Evolutionary conservation across 2,113 vertebrate genomes (phyloP).

Genomic region (Corythornis cristatus): DNA sequence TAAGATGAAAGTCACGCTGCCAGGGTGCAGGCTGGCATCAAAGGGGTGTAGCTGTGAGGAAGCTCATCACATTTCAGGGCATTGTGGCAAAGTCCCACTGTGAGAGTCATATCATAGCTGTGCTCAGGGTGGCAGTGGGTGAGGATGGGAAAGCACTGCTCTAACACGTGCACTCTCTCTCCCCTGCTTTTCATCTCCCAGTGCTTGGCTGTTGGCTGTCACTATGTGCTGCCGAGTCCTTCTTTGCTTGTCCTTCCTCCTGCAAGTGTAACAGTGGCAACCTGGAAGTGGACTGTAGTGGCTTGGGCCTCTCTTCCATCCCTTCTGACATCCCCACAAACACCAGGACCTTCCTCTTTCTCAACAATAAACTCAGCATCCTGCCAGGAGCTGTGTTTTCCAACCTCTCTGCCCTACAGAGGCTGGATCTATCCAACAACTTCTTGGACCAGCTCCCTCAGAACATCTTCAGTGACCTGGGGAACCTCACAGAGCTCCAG

Average conservation of each 20-base stretch:
- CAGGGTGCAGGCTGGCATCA: background rate
- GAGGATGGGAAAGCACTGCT: background rate
- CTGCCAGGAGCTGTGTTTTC: conserved; percentile 86
- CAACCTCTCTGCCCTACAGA: conserved; percentile 90
- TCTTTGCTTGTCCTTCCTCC: conserved; percentile 84
- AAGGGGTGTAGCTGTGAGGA: background rate
- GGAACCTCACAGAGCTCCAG: conserved; percentile 89
- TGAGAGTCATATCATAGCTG: background rate
- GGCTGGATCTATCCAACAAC: conserved; percentile 96
- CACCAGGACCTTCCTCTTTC: conserved; percentile 88
- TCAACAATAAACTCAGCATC: conserved; percentile 91
- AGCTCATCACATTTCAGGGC: background rate
- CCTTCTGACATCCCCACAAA: conserved; percentile 86
- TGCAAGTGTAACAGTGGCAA: conserved; percentile 87
- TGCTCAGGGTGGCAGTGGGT: background rate
- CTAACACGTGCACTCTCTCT: conserved; percentile 1
- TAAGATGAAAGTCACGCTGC: background rate
- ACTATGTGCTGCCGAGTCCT: conserved; percentile 71
- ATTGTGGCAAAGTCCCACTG: fast-evolving
- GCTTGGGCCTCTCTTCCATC: conserved; percentile 85
- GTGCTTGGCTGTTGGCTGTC: conserved; percentile 86
- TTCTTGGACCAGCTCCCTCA: conserved; percentile 93
- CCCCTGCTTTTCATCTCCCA: conserved; percentile 40
- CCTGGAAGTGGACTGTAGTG: conserved; percentile 89
- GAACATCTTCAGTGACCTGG: conserved; percentile 87